Evolutionary conservation across 2,113 vertebrate genomes (phyloP).

Genomic region (Synodontis membranacea): DNA sequence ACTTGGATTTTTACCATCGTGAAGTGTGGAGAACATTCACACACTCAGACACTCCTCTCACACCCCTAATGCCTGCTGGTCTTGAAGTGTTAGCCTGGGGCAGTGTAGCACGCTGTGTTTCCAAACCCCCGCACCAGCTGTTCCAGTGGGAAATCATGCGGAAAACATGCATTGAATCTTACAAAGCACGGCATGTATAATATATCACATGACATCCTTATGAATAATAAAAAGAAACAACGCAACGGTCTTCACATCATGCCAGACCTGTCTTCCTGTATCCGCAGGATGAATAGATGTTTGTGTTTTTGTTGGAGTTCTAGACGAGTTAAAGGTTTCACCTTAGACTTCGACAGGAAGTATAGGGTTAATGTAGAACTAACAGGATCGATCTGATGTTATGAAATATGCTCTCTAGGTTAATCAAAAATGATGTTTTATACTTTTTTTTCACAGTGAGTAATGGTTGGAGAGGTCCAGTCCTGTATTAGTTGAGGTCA

Average conservation of each 20-base stretch:
- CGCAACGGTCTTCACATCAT: conserved; percentile 34
- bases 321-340: neutral
- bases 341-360: neutral
- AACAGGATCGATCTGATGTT: neutral
- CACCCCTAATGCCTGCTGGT: conserved; percentile 69
- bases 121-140: conserved; percentile 59
- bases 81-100: conserved; percentile 68
- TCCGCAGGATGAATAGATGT: neutral
- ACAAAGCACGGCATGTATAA: conserved; percentile 73
- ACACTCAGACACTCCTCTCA: conserved; percentile 57
- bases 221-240: conserved; percentile 58
- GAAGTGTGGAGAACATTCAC: conserved; percentile 5
- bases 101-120: conserved; percentile 62
- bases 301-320: neutral
- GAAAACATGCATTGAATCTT: conserved; percentile 73
- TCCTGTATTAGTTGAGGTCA: neutral
- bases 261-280: neutral
- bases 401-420: neutral
- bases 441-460: neutral
- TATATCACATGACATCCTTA: conserved; percentile 61
- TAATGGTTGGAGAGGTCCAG: neutral
- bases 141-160: conserved; percentile 67
- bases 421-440: neutral
- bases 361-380: neutral
- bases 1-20: neutral